Evolutionary conservation across 2,113 vertebrate genomes (phyloP).

Genomic region (Falco punctatus): DNA sequence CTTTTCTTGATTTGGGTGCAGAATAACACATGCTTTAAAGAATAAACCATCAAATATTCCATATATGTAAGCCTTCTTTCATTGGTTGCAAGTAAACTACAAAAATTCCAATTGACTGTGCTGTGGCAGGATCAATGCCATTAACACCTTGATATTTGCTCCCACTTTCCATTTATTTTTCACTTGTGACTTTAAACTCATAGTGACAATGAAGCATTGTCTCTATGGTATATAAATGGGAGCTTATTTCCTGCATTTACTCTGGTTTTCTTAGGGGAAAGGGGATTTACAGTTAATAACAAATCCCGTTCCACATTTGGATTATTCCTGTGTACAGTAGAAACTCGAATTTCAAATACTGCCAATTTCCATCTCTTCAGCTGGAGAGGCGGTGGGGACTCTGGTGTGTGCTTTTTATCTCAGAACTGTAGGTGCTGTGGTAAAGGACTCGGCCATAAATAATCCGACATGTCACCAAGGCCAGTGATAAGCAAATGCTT

Average conservation of each 20-base stretch:
- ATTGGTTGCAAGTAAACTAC: neutral
- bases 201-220: conserved; percentile 32
- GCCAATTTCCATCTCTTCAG: conserved; percentile 47
- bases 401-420: neutral
- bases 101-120: neutral
- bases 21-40: neutral
- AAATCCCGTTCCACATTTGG: conserved; percentile 48
- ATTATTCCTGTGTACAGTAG: conserved; percentile 59
- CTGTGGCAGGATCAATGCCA: conserved; percentile 9
- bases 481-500: neutral
- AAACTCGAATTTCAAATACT: conserved; percentile 66
- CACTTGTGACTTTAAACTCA: conserved; percentile 43
- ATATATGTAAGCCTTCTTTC: neutral
- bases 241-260: conserved; percentile 59
- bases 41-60: neutral
- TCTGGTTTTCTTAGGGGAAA: conserved; percentile 51
- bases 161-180: conserved; percentile 62
- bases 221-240: conserved; percentile 42
- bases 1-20: neutral
- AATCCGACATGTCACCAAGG: neutral
- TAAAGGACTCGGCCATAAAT: conserved; percentile 17
- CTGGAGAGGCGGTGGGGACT: neutral
- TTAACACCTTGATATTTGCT: conserved; percentile 30
- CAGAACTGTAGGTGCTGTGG: neutral
- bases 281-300: conserved; percentile 67